Evolutionary conservation across 2,888 invertebrate genomes (phyloP).

Genomic region (Meiosimyza platycephala): DNA sequence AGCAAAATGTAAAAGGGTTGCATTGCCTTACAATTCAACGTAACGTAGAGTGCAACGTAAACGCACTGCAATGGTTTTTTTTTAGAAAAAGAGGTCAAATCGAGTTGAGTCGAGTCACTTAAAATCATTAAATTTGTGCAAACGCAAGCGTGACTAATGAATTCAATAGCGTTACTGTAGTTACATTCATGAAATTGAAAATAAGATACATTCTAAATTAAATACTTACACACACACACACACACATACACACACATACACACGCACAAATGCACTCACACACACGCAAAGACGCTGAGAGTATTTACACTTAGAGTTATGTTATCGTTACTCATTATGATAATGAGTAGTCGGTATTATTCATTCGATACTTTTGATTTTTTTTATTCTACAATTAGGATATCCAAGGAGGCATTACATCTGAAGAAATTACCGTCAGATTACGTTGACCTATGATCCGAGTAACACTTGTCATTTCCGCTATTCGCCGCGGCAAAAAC

Average conservation of each 20-base stretch:
- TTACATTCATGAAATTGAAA: slow-evolving; percentile 41
- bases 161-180: slow-evolving; percentile 40
- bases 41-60: slow-evolving; percentile 23
- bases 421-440: no score
- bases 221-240: neutral
- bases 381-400: no score
- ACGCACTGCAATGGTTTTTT: neutral
- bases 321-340: no score
- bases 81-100: no score
- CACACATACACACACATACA: no score
- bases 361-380: no score
- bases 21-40: neutral
- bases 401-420: no score
- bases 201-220: slow-evolving; percentile 24
- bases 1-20: slow-evolving; percentile 1
- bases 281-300: slow-evolving; percentile 8
- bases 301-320: no score
- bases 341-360: no score
- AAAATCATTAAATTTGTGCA: slow-evolving; percentile 46
- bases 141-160: slow-evolving; percentile 48
- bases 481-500: no score
- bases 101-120: slow-evolving; percentile 40
- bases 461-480: no score
- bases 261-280: slow-evolving; percentile 11
- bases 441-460: no score